Evolutionary conservation across 2,888 invertebrate genomes (phyloP).

Genomic region (Megamerina dolium): DNA sequence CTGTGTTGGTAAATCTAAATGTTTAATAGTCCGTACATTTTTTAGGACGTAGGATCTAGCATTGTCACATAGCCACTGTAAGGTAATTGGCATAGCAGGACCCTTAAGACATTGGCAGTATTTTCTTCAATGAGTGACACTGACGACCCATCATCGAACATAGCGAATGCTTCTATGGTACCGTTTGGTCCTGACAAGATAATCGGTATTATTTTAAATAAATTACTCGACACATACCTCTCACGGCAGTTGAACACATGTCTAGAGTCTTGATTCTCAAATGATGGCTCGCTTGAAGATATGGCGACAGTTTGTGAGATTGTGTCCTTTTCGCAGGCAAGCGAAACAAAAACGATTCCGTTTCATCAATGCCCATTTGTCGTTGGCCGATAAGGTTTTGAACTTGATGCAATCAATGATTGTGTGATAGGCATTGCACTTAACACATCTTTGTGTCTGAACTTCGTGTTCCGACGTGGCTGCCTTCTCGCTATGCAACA

Average conservation of each 20-base stretch:
- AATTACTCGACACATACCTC: too few relatives aligned
- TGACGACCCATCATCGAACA: slow-evolving; percentile 16
- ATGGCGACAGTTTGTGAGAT: not conserved
- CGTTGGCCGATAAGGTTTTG: not conserved
- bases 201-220: slow-evolving; percentile 15
- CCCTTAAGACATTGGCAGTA: slow-evolving; percentile 12
- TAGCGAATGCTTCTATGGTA: slow-evolving; percentile 8
- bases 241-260: too few relatives aligned
- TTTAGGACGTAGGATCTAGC: not conserved
- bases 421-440: too few relatives aligned
- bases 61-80: not conserved
- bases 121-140: slow-evolving; percentile 10
- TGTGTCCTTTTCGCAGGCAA: not conserved
- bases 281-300: not conserved
- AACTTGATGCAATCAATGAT: not conserved
- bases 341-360: not conserved
- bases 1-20: not conserved
- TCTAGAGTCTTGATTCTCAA: too few relatives aligned
- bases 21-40: not conserved
- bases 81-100: slow-evolving; percentile 8
- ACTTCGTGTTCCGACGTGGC: too few relatives aligned
- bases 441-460: too few relatives aligned
- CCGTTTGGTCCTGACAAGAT: slow-evolving; percentile 2
- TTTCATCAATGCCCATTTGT: not conserved
- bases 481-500: too few relatives aligned